Conservation (phyloP, 1,140 invertebrate species). For the Drosophila kurseongensis region DNA sequence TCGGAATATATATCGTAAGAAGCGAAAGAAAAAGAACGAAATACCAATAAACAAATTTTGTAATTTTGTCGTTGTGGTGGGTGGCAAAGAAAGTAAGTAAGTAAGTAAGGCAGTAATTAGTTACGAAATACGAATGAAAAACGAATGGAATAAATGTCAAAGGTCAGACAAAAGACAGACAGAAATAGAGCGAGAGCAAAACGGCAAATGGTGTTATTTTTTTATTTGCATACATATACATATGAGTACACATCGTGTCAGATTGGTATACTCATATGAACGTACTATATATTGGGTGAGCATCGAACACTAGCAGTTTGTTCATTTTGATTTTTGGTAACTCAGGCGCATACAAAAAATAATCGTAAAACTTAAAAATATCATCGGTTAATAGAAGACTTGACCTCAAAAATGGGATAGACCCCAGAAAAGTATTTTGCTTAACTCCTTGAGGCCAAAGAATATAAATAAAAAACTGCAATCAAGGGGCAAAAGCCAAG, state of each 20-base stretch:
- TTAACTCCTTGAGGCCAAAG: not conserved
- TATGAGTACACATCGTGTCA: not conserved
- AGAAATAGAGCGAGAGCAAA: conserved; percentile 26
- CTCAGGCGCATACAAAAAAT: conserved; percentile 20
- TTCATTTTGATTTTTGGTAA: conserved; percentile 6
- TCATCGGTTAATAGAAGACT: not conserved
- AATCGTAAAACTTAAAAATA: conserved; percentile 5
- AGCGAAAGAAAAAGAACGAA: conserved; percentile 63
- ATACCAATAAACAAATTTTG: conserved; percentile 70
- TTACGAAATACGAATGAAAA: conserved; percentile 37
- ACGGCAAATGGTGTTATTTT: conserved; percentile 23
- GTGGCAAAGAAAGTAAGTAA: conserved; percentile 36
- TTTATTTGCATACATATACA: conserved; percentile 2
- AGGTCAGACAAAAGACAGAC: conserved; percentile 31
- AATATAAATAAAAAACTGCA: not conserved
- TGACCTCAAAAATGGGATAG: no score
- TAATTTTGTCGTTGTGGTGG: conserved; percentile 30
- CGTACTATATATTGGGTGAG: conserved; percentile 8
- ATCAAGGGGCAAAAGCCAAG: conserved; percentile 1
- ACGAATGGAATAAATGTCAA: conserved; percentile 27
- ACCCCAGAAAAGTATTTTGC: not conserved
- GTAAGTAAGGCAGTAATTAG: conserved; percentile 15
- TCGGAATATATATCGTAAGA: conserved; percentile 61
- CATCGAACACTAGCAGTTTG: conserved; percentile 14
- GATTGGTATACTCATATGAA: conserved; percentile 12